phyloP scores from a whole-genome alignment of 2,797 vertebrate species.

The Gymnothorax reevesii region DNA sequence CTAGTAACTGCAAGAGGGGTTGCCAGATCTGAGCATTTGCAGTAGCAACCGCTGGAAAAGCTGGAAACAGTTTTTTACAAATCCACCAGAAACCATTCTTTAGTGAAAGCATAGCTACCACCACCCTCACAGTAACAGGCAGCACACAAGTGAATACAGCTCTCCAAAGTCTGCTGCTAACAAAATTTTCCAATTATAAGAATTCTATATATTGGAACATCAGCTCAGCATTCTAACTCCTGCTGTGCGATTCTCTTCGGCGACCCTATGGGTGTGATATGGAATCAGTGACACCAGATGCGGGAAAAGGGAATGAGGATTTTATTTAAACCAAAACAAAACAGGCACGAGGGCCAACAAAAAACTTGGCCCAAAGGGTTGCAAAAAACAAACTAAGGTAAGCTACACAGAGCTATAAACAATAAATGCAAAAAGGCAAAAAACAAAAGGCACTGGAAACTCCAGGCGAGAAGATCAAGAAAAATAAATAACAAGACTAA shows the following conservation, averaged over 20 bases:
- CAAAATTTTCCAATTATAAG: neutral
- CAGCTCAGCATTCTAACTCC: neutral
- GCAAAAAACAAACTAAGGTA: too few species aligned
- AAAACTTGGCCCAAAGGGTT: too few species aligned
- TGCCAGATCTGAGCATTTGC: neutral
- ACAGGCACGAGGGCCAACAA: too few species aligned
- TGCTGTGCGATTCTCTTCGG: neutral
- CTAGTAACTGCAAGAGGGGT: neutral
- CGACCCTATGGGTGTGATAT: neutral
- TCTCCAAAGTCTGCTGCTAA: neutral
- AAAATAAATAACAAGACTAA: too few species aligned
- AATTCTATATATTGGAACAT: neutral
- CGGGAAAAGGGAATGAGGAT: too few species aligned
- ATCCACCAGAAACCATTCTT: neutral
- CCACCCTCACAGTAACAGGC: neutral
- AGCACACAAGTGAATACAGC: neutral
- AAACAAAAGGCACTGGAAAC: too few species aligned
- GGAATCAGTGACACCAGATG: too few species aligned
- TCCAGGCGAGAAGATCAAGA: too few species aligned
- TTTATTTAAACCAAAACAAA: too few species aligned
- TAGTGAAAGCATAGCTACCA: neutral
- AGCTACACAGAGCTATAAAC: too few species aligned
- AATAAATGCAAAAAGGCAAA: too few species aligned
- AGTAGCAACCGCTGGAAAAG: neutral
- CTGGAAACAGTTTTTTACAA: neutral